Conservation (phyloP, 2,797 vertebrate species). For the Gymnopithys bicolor region DNA sequence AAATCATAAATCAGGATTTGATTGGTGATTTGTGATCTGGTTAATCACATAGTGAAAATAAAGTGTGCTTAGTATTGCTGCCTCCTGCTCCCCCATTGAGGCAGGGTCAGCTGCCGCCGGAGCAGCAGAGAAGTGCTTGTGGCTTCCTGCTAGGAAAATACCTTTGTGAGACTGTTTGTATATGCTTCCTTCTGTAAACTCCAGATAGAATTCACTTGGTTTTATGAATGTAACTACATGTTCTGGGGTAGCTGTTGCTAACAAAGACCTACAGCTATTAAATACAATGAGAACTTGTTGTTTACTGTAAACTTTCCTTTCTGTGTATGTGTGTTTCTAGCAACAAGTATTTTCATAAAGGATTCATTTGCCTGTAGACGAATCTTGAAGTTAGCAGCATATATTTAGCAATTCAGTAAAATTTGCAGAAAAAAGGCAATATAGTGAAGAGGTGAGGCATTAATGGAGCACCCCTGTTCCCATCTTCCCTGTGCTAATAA, state of each 20-base stretch:
- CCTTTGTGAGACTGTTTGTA: constrained; percentile 14
- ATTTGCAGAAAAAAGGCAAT: not conserved
- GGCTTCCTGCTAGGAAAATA: constrained; percentile 46
- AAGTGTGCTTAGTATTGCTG: not conserved
- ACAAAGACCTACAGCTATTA: not conserved
- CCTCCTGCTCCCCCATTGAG: not conserved
- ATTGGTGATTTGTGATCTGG: not conserved
- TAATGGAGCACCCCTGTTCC: not conserved
- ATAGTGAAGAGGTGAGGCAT: not conserved
- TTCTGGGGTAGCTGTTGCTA: constrained; percentile 6
- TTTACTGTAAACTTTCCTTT: not conserved
- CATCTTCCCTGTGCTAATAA: not conserved
- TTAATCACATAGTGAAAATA: not conserved
- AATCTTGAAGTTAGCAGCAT: not conserved
- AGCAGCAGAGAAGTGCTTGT: not conserved
- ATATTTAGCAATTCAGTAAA: not conserved
- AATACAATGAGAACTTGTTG: not conserved
- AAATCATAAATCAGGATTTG: constrained; percentile 18
- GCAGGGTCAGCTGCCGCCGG: fast-evolving
- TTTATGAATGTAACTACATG: not conserved
- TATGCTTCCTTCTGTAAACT: constrained; percentile 60
- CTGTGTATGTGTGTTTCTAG: not conserved
- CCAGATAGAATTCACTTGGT: constrained; percentile 14
- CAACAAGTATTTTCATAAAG: not conserved
- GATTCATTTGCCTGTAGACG: not conserved